These are phyloP conservation scores for Vanessa tameamea DNA, from an alignment of 1,140 invertebrate genomes.

Conservation along the genomic window DNA sequence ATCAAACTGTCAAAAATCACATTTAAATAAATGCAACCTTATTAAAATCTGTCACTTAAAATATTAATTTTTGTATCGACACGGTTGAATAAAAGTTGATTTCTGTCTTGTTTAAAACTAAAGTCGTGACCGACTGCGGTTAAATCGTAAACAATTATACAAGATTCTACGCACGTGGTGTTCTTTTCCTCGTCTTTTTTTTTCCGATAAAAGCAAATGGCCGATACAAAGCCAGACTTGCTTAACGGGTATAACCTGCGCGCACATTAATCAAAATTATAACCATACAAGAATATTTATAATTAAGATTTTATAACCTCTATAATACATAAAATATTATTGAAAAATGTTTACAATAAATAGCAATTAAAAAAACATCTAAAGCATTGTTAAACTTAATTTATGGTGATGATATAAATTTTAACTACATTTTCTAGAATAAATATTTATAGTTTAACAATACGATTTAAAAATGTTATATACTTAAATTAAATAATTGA, in stretches of 20 bases:
- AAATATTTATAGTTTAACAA: too few species aligned
- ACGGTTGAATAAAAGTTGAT: not conserved
- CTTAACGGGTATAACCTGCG: not conserved
- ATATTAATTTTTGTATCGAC: not conserved
- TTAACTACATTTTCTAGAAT: too few species aligned
- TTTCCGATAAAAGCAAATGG: constrained; percentile 21
- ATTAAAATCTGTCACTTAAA: not conserved
- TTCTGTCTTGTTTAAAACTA: not conserved
- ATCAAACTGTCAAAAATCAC: not conserved
- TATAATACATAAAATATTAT: too few species aligned
- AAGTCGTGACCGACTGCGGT: constrained; percentile 18
- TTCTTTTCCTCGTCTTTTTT: constrained; percentile 16
- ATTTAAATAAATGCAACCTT: not conserved
- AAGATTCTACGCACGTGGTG: constrained; percentile 31
- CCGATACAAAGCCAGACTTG: constrained; percentile 7
- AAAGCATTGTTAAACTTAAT: too few species aligned
- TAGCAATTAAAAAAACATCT: too few species aligned
- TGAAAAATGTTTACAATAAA: too few species aligned
- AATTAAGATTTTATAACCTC: too few species aligned
- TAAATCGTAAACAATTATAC: constrained; percentile 33
- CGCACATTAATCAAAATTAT: not conserved
- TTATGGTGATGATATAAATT: too few species aligned
- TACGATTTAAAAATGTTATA: too few species aligned
- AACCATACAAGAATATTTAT: not conserved
- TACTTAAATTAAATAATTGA: too few species aligned